Evolutionary conservation across 2,113 vertebrate species (phyloP).

Genomic region (Spermophilus dauricus): DNA sequence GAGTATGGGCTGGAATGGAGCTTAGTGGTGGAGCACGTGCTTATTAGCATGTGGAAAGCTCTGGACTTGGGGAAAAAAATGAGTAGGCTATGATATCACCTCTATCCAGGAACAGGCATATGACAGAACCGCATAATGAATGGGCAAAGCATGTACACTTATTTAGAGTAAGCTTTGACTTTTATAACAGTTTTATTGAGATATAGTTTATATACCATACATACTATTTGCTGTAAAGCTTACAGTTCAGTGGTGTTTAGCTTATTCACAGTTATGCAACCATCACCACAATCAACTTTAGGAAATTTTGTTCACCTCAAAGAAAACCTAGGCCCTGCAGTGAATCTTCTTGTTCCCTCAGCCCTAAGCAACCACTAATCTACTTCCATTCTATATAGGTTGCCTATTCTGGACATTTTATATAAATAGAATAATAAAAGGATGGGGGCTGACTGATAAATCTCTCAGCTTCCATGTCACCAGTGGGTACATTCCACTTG

Average conservation of each 20-base stretch:
- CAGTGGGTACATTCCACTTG: neutral
- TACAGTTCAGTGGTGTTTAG: neutral
- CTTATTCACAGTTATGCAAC: neutral
- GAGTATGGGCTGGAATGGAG: neutral
- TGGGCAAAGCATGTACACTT: neutral
- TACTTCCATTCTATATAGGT: neutral
- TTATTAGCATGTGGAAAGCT: too few relatives aligned
- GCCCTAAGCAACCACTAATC: neutral
- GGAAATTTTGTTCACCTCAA: neutral
- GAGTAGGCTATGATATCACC: neutral
- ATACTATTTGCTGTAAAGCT: neutral
- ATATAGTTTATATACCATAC: neutral
- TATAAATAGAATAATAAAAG: neutral
- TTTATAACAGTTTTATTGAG: neutral
- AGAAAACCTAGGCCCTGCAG: neutral
- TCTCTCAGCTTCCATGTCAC: neutral
- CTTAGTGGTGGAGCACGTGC: neutral
- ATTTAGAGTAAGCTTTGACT: neutral
- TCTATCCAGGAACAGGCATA: neutral
- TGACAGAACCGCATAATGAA: neutral
- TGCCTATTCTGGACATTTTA: neutral
- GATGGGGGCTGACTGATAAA: neutral
- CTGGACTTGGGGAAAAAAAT: neutral
- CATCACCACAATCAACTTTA: neutral
- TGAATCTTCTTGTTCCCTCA: neutral